Evolutionary conservation across 2,113 vertebrate species (phyloP), one percentile per base, ranked within the genome.

Genomic region (Sprattus sprattus): DNA sequence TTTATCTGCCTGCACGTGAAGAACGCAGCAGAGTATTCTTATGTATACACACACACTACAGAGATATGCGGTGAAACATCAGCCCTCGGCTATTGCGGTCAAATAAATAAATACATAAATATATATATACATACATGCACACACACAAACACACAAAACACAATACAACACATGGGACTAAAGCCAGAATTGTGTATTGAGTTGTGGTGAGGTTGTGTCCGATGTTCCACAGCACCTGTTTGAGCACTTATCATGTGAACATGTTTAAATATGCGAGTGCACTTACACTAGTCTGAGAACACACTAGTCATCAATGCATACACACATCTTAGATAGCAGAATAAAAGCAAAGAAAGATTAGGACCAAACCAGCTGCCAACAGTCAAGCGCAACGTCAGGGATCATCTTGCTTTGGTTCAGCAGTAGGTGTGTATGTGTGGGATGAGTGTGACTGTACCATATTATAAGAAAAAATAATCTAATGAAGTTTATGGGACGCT

Each of bases 401-500:
- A 88, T 85, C 84, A 25, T 1, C 52, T 78, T 78, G 44, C 18
- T 83, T 81, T 85, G 83, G 81, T 78, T 87, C 86, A 84, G 83
- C 81, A 82, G 75, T n/a, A 64, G 85, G 81, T 85, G 86, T 88
- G 88, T 87, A 85, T 84, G 86, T 85, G 81, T 60, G 52, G 82
- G 91, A 45, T 71, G 71, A 22, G 84, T 84, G 88, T 80, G 87
- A 8, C 11, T 89, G 85, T 86, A 25, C 88, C 85, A 81, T 86
- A 88, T 89, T 85, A 80, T 46, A 83, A 60, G 81, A 32, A 82
- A 46, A 81, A 83, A 86, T 89, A 89, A 87, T 87, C 86, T 90
- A 85, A 87, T 89, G 89, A 91, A 86, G 88, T 95, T 92, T 93
- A 90, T 91, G 92, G 90, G 86, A 91, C 91, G 85, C 86, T 84